Percentiles rank a stretch among this genome's conserved stretches.
phyloP scores from a whole-genome alignment of 2,113 vertebrate species.

The Chamaetylas fuelleborni region DNA sequence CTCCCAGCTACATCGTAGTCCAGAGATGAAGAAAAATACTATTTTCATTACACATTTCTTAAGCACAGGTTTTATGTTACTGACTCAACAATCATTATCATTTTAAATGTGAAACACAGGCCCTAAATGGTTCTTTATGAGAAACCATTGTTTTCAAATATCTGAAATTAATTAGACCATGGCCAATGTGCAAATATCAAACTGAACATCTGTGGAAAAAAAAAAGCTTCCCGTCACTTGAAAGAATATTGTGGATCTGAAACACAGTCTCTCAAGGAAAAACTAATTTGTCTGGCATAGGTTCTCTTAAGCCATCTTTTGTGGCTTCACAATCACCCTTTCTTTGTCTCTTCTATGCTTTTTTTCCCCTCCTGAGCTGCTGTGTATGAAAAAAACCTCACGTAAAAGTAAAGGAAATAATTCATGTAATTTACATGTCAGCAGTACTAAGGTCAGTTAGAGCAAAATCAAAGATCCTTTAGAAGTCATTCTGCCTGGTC shows the following conservation, averaged over 20 bases:
- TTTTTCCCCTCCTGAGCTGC: neutral
- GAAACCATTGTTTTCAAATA: constrained; percentile 56
- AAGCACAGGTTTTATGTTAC: constrained; percentile 57
- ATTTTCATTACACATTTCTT: constrained; percentile 21
- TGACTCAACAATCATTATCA: constrained; percentile 29
- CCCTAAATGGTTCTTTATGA: constrained; percentile 32
- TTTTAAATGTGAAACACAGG: constrained; percentile 44
- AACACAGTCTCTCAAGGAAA: constrained; percentile 20
- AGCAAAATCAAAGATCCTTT: neutral
- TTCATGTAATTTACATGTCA: neutral
- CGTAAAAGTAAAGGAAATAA: neutral
- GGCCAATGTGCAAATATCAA: constrained; percentile 39
- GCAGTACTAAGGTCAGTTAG: neutral
- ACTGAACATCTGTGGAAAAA: constrained; percentile 32
- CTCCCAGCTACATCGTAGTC: neutral
- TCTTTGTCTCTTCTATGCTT: neutral
- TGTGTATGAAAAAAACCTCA: neutral
- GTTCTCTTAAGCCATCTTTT: neutral
- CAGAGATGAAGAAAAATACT: constrained; percentile 15
- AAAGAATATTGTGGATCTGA: neutral
- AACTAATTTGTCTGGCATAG: neutral
- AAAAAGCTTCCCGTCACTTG: constrained; percentile 3
- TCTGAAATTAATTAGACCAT: constrained; percentile 54
- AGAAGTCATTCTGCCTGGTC: neutral
- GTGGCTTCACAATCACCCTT: neutral